Conservation (phyloP, 2,113 vertebrate species). For the Brachyhypopomus occidentalis region DNA sequence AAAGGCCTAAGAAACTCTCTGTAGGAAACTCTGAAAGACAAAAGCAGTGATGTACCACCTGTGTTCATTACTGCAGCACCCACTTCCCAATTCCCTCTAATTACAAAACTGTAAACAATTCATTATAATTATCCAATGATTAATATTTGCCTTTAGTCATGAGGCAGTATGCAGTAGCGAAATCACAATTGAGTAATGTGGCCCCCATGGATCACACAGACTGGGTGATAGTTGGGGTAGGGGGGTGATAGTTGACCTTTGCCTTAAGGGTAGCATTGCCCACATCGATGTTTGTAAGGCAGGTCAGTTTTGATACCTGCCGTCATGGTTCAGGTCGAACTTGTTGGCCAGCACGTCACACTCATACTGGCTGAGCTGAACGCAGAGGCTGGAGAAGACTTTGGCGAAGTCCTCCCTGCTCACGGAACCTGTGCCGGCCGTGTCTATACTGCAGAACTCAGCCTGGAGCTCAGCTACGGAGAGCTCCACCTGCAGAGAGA, state of each 20-base stretch:
- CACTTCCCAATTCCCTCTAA: too few species aligned
- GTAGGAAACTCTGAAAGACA: conserved; percentile 53
- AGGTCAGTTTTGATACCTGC: conserved; percentile 40
- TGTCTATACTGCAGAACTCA: conserved; percentile 60
- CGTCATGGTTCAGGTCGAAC: conserved; percentile 54
- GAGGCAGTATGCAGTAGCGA: too few species aligned
- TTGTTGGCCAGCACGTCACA: conserved; percentile 55
- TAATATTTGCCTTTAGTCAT: too few species aligned
- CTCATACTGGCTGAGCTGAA: conserved; percentile 54
- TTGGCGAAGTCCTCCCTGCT: conserved; percentile 60
- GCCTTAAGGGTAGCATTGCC: too few species aligned
- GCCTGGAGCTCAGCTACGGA: conserved; percentile 53
- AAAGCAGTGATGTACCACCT: neutral
- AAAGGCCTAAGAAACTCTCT: conserved; percentile 61
- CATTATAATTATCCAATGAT: too few species aligned
- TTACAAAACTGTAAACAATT: too few species aligned
- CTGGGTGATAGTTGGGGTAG: too few species aligned
- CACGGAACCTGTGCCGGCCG: conserved; percentile 53
- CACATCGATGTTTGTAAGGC: neutral
- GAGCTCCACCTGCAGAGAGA: conserved; percentile 59
- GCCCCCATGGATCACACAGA: too few species aligned
- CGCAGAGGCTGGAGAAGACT: conserved; percentile 55
- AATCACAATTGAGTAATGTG: too few species aligned
- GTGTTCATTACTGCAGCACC: too few species aligned
- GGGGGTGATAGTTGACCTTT: too few species aligned